These are phyloP conservation scores for Drosophila sechellia DNA, from an alignment of 1,140 invertebrate species.

Conservation along the genomic window DNA sequence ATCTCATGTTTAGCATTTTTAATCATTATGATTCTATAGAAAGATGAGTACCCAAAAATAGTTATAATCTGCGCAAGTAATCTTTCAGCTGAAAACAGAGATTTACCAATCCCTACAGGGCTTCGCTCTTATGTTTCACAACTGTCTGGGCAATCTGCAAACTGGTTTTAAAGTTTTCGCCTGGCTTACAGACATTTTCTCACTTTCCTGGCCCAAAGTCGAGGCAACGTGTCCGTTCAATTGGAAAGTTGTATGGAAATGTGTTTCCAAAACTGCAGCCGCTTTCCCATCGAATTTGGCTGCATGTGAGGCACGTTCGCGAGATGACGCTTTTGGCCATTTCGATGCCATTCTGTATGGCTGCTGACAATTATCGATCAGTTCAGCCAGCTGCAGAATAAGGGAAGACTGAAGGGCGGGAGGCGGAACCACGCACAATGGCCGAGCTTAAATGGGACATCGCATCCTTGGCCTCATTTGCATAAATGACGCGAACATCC, in stretches of 20 bases:
- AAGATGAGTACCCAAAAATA: too few species aligned
- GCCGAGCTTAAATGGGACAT: slow-evolving; percentile 66
- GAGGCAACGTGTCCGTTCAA: slow-evolving; percentile 26
- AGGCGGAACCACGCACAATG: slow-evolving; percentile 65
- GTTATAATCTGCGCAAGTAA: too few species aligned
- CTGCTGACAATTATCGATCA: slow-evolving; percentile 77
- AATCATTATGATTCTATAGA: too few species aligned
- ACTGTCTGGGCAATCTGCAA: background rate
- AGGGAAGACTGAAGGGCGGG: background rate
- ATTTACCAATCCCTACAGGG: background rate
- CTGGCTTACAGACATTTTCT: slow-evolving; percentile 19
- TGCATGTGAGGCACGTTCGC: slow-evolving; percentile 59
- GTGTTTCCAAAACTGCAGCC: slow-evolving; percentile 20
- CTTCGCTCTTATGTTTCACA: background rate
- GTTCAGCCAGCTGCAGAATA: slow-evolving; percentile 23
- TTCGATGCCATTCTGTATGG: slow-evolving; percentile 57
- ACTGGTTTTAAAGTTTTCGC: background rate
- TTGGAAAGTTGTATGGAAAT: slow-evolving; percentile 52
- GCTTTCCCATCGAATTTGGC: slow-evolving; percentile 7
- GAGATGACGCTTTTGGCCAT: slow-evolving; percentile 63
- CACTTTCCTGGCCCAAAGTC: slow-evolving; percentile 18
- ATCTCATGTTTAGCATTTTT: too few species aligned
- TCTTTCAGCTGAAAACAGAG: background rate
- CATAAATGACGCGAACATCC: slow-evolving; percentile 73
- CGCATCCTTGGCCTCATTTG: slow-evolving; percentile 79